Base-by-base conservation (phyloP, 2,113 vertebrate genomes). In the Raja brachyura region DNA sequence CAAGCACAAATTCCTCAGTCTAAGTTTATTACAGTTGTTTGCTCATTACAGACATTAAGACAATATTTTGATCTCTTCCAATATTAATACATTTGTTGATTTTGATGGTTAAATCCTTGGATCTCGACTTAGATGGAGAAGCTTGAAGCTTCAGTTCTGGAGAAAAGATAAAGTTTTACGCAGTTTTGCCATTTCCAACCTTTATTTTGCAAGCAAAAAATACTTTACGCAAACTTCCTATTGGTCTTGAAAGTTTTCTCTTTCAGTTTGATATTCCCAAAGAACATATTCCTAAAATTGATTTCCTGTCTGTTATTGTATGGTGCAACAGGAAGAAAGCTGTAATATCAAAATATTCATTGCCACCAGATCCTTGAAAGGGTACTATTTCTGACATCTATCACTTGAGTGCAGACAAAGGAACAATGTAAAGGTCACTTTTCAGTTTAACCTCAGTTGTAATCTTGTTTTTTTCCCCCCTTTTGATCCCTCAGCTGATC, bases 201-300 rank as follows among this genome's bases (percentile, higher is more conserved):
- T n/a, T 31, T 63, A 88, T 63, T 63, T 11, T 63, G 10, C 13
- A 88, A 28, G 28, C 20, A 56, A 2, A 59, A 88, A 63, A 88
- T 56, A 31, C 13, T 63, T 31, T 18, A 90, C 14, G 2, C n/a
- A 66, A 31, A 90, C n/a, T 10, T 39, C 31, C 63, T 31, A 66
- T 20, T 33, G n/a, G 48, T 83, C 22, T 7, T 59, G 22, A 79
- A 79, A 86, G 61, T 86, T 22, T 10, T 61, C 9, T 61, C 9
- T 86, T 68, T 90, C 61, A 22, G 61, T 90, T 68, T 90, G 61
- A 68, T 39, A 33, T 88, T 90, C n/a, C 61, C 86, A 90, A 68
- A 63, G 61, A 68, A 83, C 31, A 90, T 39, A 68, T 90, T 90
- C 33, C 61, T 28, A 33, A 18, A 33, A 33, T 66, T 85, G 54